Evolutionary conservation across 2,888 invertebrate genomes (phyloP).

Genomic region (Polia nebulosa): DNA sequence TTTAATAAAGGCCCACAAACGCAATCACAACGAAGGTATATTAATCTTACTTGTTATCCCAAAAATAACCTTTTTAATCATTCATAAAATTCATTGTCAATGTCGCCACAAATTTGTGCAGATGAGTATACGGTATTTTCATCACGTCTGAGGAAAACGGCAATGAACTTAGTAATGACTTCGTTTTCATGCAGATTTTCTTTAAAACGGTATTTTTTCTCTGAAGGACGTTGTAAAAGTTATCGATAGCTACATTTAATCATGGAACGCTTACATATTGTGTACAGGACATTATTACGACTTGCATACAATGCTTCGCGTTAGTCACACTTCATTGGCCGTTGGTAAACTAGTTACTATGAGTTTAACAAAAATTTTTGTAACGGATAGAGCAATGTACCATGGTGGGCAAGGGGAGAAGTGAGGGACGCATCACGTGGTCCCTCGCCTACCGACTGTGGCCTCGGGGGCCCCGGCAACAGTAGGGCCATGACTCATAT

Average conservation of each 20-base stretch:
- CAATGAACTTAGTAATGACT: constrained; percentile 33
- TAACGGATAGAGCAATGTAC: constrained; percentile 28
- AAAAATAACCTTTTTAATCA: constrained; percentile 25
- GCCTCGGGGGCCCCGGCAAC: not conserved
- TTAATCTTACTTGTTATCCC: constrained; percentile 31
- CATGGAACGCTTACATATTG: constrained; percentile 30
- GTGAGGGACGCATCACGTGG: constrained; percentile 24
- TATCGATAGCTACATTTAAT: constrained; percentile 31
- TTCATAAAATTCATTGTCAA: constrained; percentile 39
- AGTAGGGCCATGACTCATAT: constrained; percentile 16
- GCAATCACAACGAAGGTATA: constrained; percentile 28
- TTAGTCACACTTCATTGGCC: constrained; percentile 43
- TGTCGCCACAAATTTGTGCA: constrained; percentile 16
- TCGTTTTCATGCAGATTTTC: constrained; percentile 37
- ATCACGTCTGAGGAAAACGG: constrained; percentile 30
- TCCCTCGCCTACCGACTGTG: not conserved
- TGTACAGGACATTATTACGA: constrained; percentile 36
- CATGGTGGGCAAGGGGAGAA: not conserved
- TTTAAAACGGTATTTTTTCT: constrained; percentile 1
- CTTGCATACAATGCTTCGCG: constrained; percentile 21
- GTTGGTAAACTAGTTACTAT: constrained; percentile 18
- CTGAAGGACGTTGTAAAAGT: not conserved
- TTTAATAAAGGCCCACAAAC: constrained; percentile 41
- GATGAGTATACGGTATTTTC: constrained; percentile 18
- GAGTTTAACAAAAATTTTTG: constrained; percentile 29